Percentiles rank a stretch among this genome's conserved stretches.
These are phyloP conservation scores for Phacellophora camtschatica DNA, from an alignment of 30 jellyfish, hydroid and myxozoan genomes.

Conservation along the genomic window DNA sequence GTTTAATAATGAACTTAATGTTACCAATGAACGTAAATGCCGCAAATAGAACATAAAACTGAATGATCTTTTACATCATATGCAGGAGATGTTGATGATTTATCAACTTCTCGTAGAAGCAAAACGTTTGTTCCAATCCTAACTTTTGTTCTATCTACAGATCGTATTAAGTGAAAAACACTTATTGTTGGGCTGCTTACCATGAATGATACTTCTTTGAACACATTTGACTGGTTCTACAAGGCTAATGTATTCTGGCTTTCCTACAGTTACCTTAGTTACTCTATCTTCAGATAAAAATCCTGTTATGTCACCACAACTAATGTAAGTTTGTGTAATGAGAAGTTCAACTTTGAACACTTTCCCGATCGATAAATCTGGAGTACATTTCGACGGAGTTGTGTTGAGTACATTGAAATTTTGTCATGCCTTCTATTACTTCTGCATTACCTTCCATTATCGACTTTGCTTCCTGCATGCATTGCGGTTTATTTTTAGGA, in stretches of 20 bases:
- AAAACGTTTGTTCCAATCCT: not conserved
- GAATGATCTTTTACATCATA: not conserved
- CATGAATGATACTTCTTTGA: conserved; percentile 1
- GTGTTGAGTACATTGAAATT: not conserved
- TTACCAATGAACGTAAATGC: not conserved
- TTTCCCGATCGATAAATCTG: not conserved
- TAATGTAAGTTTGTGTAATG: not conserved
- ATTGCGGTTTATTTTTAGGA: too few relatives aligned
- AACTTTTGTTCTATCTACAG: not conserved
- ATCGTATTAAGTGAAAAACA: not conserved
- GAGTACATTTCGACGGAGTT: not conserved
- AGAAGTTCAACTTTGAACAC: not conserved
- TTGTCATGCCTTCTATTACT: not conserved
- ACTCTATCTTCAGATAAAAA: not conserved
- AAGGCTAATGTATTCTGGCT: not conserved
- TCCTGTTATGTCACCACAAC: not conserved
- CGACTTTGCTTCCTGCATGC: too few relatives aligned
- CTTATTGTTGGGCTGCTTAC: not conserved
- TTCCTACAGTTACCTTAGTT: not conserved
- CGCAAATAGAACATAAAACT: not conserved
- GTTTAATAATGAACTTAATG: too few relatives aligned
- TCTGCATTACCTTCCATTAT: too few relatives aligned
- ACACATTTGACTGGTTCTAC: not conserved
- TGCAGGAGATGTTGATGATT: not conserved
- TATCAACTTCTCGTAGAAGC: not conserved